These are phyloP conservation scores for Leptinotarsa haldemani DNA, from an alignment of 2,888 invertebrate genomes.

Conservation along the genomic window DNA sequence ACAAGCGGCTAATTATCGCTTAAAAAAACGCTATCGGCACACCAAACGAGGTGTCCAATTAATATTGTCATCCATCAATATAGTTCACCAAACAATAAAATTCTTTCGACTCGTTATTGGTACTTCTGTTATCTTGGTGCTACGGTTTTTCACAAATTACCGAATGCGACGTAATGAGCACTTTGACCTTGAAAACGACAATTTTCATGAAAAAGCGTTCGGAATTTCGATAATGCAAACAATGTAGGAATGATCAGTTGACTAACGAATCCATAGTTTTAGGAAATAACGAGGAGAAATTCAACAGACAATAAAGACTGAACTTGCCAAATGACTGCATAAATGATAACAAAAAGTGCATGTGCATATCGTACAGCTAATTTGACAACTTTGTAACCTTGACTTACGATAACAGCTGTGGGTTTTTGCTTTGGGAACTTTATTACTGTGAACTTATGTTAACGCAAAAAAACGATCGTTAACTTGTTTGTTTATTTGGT, in stretches of 20 bases:
- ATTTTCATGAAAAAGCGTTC: not conserved
- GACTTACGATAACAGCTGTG: not conserved
- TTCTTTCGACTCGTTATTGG: not conserved
- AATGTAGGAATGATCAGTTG: not conserved
- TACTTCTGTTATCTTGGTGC: not conserved
- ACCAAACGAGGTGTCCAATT: slow-evolving; percentile 1
- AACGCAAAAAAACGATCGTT: no score
- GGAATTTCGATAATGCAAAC: not conserved
- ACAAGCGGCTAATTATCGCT: not conserved
- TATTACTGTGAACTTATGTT: no score
- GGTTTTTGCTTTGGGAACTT: no score
- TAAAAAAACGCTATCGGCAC: not conserved
- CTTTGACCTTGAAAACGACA: not conserved
- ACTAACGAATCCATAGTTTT: not conserved
- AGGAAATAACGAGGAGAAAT: not conserved
- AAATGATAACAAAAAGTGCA: not conserved
- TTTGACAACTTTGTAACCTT: not conserved
- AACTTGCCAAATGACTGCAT: not conserved
- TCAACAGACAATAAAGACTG: not conserved
- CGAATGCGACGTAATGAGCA: not conserved
- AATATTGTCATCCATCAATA: not conserved
- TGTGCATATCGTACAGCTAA: not conserved
- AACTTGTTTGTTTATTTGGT: no score
- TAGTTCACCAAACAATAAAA: slow-evolving; percentile 1
- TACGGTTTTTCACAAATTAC: slow-evolving; percentile 1